These are phyloP conservation scores for Petrocephalus zakoni DNA, from an alignment of 2,113 vertebrate genomes.

Conservation along the genomic window DNA sequence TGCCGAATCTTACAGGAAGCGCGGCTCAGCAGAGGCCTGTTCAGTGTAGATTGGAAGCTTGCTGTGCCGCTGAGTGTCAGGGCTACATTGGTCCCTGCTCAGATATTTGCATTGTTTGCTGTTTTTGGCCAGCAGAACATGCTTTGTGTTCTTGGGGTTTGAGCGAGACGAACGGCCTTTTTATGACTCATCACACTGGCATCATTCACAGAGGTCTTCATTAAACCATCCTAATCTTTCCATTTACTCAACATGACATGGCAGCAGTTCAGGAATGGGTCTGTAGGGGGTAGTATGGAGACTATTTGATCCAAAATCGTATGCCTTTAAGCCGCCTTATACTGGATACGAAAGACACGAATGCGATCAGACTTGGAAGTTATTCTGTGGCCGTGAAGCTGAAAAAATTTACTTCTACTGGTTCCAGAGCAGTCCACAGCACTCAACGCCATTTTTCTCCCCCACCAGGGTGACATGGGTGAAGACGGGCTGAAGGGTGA, in stretches of 20 bases:
- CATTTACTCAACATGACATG: conserved; percentile 38
- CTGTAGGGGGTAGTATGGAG: not conserved
- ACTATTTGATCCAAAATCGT: not conserved
- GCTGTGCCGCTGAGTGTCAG: not conserved
- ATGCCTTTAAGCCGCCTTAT: not conserved
- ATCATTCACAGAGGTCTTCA: not conserved
- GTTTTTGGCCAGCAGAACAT: conserved; percentile 35
- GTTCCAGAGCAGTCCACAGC: not conserved
- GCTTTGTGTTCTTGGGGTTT: not conserved
- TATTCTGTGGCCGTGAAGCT: not conserved
- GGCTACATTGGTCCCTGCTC: conserved; percentile 19
- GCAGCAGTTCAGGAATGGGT: conserved; percentile 7
- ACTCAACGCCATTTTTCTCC: conserved; percentile 29
- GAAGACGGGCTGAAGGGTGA: conserved; percentile 83
- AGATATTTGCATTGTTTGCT: conserved; percentile 28
- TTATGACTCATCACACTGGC: conserved; percentile 1
- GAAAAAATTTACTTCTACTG: not conserved
- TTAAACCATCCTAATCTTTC: not conserved
- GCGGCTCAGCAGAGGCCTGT: conserved; percentile 10
- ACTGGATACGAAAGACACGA: not conserved
- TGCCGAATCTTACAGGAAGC: not conserved
- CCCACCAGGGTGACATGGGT: conserved; percentile 78
- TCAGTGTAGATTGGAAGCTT: conserved; percentile 11
- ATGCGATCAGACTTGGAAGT: not conserved
- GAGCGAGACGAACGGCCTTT: not conserved